A percentile compares a stretch with the other conserved stretches of the same genome.
Evolutionary conservation across 35 echinoderm and acorn worm species (phyloP).

Genomic region (Heliocidaris erythrogramma): DNA sequence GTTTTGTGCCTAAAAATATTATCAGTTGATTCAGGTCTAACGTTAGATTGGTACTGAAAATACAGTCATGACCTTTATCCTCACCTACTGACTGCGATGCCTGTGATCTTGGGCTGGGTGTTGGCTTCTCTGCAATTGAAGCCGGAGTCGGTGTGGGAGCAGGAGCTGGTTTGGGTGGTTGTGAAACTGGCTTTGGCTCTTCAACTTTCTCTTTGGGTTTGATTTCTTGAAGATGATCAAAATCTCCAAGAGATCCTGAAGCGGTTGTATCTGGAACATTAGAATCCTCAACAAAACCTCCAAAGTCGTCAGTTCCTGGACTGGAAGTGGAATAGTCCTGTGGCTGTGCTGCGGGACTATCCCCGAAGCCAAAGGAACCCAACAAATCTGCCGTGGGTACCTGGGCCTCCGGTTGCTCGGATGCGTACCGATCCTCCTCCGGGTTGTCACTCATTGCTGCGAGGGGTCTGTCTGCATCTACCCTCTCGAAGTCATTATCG

Average conservation of each 20-base stretch:
- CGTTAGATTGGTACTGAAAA: no score
- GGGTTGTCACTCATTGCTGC: constrained; percentile 57
- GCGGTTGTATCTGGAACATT: constrained; percentile 23
- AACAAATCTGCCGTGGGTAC: constrained; percentile 59
- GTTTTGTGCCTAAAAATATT: no score
- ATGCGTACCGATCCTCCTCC: constrained; percentile 71
- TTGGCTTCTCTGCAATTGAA: constrained; percentile 30
- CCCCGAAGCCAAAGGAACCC: constrained; percentile 51
- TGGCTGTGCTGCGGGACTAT: not conserved
- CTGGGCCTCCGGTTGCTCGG: constrained; percentile 50
- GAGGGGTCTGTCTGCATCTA: constrained; percentile 52
- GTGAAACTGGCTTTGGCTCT: constrained; percentile 31
- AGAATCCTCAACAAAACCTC: constrained; percentile 35
- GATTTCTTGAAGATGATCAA: constrained; percentile 24
- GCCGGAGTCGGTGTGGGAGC: not conserved
- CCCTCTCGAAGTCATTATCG: constrained; percentile 66
- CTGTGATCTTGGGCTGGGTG: constrained; percentile 45
- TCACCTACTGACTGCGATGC: constrained; percentile 35
- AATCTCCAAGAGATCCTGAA: not conserved
- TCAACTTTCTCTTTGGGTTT: constrained; percentile 31
- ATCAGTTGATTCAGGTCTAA: no score
- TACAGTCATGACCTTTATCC: not conserved
- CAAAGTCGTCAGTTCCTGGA: constrained; percentile 32
- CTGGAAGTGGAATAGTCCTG: not conserved
- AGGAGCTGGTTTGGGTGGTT: constrained; percentile 7